Evolutionary conservation across 2,888 invertebrate genomes (phyloP), one percentile per base, ranked within the genome.

Genomic region (Apodemia mormo): DNA sequence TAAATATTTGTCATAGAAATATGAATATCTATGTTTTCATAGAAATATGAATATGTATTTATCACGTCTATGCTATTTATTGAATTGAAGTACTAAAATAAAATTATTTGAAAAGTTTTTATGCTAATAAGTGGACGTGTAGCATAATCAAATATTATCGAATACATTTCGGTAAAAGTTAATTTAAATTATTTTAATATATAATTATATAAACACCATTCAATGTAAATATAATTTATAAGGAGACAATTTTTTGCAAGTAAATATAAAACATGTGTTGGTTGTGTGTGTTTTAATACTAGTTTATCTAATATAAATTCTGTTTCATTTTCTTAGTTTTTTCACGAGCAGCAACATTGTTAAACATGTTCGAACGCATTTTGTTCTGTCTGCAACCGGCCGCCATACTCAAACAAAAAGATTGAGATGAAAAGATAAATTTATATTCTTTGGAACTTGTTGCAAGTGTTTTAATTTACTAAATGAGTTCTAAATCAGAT

Each of bases 401-500:
- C 94, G 95, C 95, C 95, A 95, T 95, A 95, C 94, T 95, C 94
- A 95, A 95, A 95, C 95, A 95, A 95, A 94, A 94, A 94, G 94
- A 93, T 94, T 94, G 92, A 94, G 88, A 94, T 94, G 94, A 94
- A 94, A 94, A 94, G 94, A 93, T 94, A 94, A 93, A 90, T 91
- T 89, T 94, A 70, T 94, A 80, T 94, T 89, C 85, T 91, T 87
- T 89, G 84, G 79, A 85, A 87, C 88, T 91, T 88, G 86, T 88
- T 88, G 87, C 86, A 88, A 90, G 90, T 87, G 88, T 88, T 88
- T 86, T 91, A 90, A 89, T 91, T 92, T 89, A 86, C 92, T 93
- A 93, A 93, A 97, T 97, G 97, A 97, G 96, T 95, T 96, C 96
- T 89, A 97, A 97, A 95, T 96, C 96, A 93, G 97, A 97, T 94